These are phyloP conservation scores for Neoascia interrupta DNA, from an alignment of 2,888 invertebrate species.

Conservation along the genomic window DNA sequence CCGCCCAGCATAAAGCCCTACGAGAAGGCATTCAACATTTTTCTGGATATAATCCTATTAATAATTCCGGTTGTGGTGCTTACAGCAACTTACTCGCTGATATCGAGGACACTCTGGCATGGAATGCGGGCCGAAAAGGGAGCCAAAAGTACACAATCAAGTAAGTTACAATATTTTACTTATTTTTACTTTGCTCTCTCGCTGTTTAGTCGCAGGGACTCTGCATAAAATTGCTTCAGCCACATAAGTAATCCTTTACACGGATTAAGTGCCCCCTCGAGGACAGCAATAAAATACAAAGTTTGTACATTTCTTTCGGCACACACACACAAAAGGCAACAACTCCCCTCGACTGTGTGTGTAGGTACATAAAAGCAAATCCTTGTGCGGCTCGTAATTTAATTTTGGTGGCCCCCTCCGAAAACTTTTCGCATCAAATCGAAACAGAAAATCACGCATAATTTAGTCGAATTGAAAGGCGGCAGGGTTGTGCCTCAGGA, in stretches of 20 bases:
- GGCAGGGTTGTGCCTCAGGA: no score
- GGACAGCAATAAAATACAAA: constrained; percentile 25
- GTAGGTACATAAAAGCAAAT: no score
- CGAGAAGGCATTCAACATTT: constrained; percentile 83
- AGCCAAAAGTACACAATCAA: constrained; percentile 79
- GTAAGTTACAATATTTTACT: constrained; percentile 69
- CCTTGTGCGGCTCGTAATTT: constrained; percentile 1
- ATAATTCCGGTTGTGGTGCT: constrained; percentile 84
- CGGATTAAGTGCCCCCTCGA: constrained; percentile 8
- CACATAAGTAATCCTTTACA: constrained; percentile 33
- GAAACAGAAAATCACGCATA: constrained; percentile 22
- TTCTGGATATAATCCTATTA: constrained; percentile 83
- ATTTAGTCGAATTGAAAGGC: constrained; percentile 16
- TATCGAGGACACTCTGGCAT: constrained; percentile 74
- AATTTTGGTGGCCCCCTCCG: background rate
- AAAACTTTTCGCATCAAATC: constrained; percentile 30
- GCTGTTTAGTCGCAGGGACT: background rate
- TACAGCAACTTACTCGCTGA: constrained; percentile 82
- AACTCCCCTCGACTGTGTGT: no score
- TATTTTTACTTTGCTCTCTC: background rate
- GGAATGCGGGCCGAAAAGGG: constrained; percentile 76
- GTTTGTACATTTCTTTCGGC: constrained; percentile 3
- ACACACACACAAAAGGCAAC: background rate
- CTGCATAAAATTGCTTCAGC: background rate
- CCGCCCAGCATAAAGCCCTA: constrained; percentile 78